Evolutionary conservation across 2,888 invertebrate genomes (phyloP).

Genomic region (Neocrepidodera transversa): DNA sequence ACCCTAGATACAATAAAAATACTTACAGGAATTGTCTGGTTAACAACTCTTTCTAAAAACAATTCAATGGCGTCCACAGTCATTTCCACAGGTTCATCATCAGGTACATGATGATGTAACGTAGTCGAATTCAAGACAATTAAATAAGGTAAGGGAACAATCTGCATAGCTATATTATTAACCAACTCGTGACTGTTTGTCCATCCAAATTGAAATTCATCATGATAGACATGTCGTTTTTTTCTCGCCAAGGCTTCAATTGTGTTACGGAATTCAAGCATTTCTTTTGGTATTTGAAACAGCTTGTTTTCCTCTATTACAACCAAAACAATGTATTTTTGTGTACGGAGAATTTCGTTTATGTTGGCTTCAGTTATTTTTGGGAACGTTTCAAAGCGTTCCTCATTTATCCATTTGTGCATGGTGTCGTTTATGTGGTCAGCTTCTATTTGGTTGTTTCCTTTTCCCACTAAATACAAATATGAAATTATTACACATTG

Average conservation of each 20-base stretch:
- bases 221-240: constrained; percentile 80
- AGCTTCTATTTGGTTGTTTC: constrained; percentile 54
- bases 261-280: constrained; percentile 80
- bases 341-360: constrained; percentile 82
- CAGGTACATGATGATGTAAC: constrained; percentile 90
- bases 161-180: constrained; percentile 89
- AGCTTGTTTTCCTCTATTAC: constrained; percentile 89
- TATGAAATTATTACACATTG: not conserved
- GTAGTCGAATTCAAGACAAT: constrained; percentile 92
- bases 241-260: constrained; percentile 73
- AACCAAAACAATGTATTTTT: constrained; percentile 86
- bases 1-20: not conserved
- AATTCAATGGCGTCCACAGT: constrained; percentile 70
- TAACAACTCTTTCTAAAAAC: constrained; percentile 79
- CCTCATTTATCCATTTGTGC: constrained; percentile 87
- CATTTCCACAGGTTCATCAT: constrained; percentile 57
- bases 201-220: constrained; percentile 92
- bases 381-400: constrained; percentile 88
- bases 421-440: constrained; percentile 73
- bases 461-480: constrained; percentile 47
- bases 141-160: constrained; percentile 52
- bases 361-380: constrained; percentile 85
- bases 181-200: constrained; percentile 88
- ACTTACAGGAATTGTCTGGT: constrained; percentile 79
- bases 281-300: constrained; percentile 79